phyloP scores from a whole-genome alignment of 2,797 vertebrate genomes.

The Zalophus californianus region DNA sequence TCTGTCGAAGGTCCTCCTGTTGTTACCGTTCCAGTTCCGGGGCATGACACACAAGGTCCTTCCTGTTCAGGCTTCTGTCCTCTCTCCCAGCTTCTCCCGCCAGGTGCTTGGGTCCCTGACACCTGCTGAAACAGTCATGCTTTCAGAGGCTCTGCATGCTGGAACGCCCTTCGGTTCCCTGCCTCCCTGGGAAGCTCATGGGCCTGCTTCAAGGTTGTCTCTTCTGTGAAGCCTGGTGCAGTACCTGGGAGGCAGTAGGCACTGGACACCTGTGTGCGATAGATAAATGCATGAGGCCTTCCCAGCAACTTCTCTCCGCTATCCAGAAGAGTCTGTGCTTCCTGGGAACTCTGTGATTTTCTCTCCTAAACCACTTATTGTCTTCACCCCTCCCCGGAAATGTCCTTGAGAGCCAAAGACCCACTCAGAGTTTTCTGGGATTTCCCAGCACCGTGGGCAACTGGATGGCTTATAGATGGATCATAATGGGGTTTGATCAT shows the following conservation, averaged over 20 bases:
- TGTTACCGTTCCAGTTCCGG: not conserved
- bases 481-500: not conserved
- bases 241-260: not conserved
- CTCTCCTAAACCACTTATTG: not conserved
- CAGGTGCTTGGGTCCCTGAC: not conserved
- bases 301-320: not conserved
- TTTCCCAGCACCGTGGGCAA: not conserved
- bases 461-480: not conserved
- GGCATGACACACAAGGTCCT: not conserved
- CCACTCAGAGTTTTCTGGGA: not conserved
- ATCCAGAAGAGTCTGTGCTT: not conserved
- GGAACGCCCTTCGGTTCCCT: not conserved
- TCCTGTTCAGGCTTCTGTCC: not conserved
- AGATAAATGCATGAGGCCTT: not conserved
- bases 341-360: not conserved
- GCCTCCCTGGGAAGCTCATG: not conserved
- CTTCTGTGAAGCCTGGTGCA: not conserved
- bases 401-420: not conserved
- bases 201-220: not conserved
- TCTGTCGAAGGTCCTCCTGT: not conserved
- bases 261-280: rapidly evolving
- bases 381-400: not conserved
- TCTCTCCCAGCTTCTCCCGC: no score
- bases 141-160: not conserved
- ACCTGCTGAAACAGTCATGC: not conserved